Evolutionary conservation across 2,888 invertebrate genomes (phyloP).

Genomic region (Auanema sp.): DNA sequence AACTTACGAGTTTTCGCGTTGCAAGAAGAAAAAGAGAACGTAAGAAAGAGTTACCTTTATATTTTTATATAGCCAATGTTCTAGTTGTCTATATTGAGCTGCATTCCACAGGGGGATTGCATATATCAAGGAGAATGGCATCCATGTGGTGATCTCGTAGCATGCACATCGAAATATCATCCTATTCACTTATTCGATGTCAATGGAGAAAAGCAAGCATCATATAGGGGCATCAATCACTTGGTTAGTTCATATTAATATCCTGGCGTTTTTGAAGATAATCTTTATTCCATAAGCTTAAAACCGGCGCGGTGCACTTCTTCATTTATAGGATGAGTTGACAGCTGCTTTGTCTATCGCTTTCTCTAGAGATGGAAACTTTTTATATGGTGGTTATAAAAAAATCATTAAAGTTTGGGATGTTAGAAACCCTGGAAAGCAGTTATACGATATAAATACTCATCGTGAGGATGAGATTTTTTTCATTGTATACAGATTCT

Average conservation of each 20-base stretch:
- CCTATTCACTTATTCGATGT: slow-evolving; percentile 25
- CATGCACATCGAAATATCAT: slow-evolving; percentile 17
- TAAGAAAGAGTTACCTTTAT: no score
- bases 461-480: slow-evolving; percentile 9
- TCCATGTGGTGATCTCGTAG: slow-evolving; percentile 21
- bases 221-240: slow-evolving; percentile 29
- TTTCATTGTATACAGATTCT: background rate
- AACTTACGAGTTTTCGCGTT: slow-evolving; percentile 22
- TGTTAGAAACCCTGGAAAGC: slow-evolving; percentile 24
- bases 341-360: slow-evolving; percentile 24
- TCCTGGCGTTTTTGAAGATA: no score
- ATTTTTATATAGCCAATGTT: no score
- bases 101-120: slow-evolving; percentile 14
- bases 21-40: slow-evolving; percentile 12
- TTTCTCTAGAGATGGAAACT: slow-evolving; percentile 20
- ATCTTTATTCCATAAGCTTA: no score
- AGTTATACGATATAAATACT: slow-evolving; percentile 22
- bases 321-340: slow-evolving; percentile 23
- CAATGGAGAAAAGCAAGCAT: slow-evolving; percentile 17
- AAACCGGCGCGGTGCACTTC: no score
- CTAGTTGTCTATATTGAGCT: slow-evolving; percentile 12
- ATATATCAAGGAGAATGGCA: slow-evolving; percentile 18
- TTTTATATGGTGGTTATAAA: slow-evolving; percentile 24
- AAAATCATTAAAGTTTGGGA: slow-evolving; percentile 22
- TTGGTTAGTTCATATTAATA: slow-evolving; percentile 13